These are phyloP conservation scores for Dascyllus trimaculatus DNA, from an alignment of 2,113 vertebrate species.

Conservation along the genomic window DNA sequence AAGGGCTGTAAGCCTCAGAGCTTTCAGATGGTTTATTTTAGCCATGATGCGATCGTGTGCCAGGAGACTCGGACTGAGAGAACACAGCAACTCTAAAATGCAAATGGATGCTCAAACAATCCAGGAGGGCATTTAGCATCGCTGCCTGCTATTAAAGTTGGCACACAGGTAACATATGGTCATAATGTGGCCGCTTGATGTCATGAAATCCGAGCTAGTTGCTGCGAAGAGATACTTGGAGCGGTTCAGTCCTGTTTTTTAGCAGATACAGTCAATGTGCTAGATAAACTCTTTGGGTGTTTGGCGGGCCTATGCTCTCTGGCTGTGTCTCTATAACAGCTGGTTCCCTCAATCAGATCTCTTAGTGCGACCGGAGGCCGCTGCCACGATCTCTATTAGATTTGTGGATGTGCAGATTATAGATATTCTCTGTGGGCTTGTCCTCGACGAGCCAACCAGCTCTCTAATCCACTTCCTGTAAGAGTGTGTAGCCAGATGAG, in stretches of 20 bases:
- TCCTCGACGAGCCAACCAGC: slow-evolving; percentile 39
- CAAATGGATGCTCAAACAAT: slow-evolving; percentile 50
- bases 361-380: slow-evolving; percentile 30
- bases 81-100: slow-evolving; percentile 64
- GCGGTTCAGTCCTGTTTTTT: not conserved
- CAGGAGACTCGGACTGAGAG: slow-evolving; percentile 41
- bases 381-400: slow-evolving; percentile 47
- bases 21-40: slow-evolving; percentile 68
- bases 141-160: slow-evolving; percentile 7
- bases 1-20: slow-evolving; percentile 66
- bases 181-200: slow-evolving; percentile 13
- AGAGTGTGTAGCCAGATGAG: slow-evolving; percentile 52
- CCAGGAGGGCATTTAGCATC: slow-evolving; percentile 8
- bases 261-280: not conserved
- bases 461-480: slow-evolving; percentile 74
- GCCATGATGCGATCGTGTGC: slow-evolving; percentile 32
- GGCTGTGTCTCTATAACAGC: slow-evolving; percentile 46
- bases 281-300: slow-evolving; percentile 15
- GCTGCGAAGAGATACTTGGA: not conserved
- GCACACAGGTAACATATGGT: slow-evolving; percentile 47
- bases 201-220: slow-evolving; percentile 23
- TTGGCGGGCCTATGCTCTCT: slow-evolving; percentile 12
- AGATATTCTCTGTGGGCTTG: slow-evolving; percentile 53
- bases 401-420: slow-evolving; percentile 64
- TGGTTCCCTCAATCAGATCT: slow-evolving; percentile 55